Evolutionary conservation across 2,113 vertebrate species (phyloP).

Genomic region (Hyperopisus bebe): DNA sequence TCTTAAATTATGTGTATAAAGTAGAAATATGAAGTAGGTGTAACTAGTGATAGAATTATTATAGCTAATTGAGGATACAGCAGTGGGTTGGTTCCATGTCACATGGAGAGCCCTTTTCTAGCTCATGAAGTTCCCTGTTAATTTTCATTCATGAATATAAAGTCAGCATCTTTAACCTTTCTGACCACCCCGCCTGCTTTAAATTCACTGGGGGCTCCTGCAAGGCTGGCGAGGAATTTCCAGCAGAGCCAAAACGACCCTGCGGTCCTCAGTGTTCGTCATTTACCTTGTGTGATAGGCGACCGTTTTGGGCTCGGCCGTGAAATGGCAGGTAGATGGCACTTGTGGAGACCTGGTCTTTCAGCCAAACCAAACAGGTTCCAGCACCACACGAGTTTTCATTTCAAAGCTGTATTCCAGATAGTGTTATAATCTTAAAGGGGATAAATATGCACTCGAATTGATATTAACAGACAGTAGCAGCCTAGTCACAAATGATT

Average conservation of each 20-base stretch:
- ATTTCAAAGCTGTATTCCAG: neutral
- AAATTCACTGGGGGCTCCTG: neutral
- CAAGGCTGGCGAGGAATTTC: neutral
- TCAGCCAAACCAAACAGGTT: neutral
- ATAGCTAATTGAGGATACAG: neutral
- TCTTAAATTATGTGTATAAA: slow-evolving; percentile 11
- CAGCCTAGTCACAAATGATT: neutral
- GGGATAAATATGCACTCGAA: neutral
- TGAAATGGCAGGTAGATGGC: neutral
- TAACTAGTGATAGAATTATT: neutral
- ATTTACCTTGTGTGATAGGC: neutral
- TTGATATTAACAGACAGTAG: neutral
- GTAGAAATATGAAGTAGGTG: neutral
- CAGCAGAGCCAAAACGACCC: neutral
- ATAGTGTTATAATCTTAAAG: neutral
- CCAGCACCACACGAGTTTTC: neutral
- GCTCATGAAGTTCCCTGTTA: neutral
- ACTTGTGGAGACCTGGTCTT: neutral
- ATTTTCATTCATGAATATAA: slow-evolving; percentile 23
- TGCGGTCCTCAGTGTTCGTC: neutral
- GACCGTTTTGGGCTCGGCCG: neutral
- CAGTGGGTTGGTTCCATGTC: neutral
- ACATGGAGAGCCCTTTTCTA: neutral
- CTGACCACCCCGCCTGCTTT: slow-evolving; percentile 1
- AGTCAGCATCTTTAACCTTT: slow-evolving; percentile 18